Percentiles rank a stretch among this genome's conserved stretches.
These are phyloP conservation scores for Limnephilus marmoratus DNA, from an alignment of 2,888 invertebrate genomes.

Conservation along the genomic window DNA sequence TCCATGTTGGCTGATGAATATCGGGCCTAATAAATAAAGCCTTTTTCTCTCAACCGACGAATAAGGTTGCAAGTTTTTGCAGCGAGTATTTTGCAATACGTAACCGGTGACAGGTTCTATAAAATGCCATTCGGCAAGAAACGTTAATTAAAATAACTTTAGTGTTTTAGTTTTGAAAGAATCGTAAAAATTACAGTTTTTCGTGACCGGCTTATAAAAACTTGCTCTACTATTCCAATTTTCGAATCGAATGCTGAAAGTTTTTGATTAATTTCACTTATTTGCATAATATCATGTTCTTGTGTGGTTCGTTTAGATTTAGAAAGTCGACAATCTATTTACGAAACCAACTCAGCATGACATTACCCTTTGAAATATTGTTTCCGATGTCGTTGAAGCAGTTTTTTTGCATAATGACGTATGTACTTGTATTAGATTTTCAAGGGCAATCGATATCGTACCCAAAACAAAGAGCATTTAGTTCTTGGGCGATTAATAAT, in stretches of 20 bases:
- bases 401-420: neutral
- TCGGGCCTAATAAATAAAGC: conserved; percentile 42
- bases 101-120: conserved; percentile 17
- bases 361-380: neutral
- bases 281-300: neutral
- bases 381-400: neutral
- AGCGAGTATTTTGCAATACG: conserved; percentile 14
- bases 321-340: neutral
- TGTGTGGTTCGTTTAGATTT: neutral
- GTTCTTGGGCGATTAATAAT: neutral
- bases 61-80: conserved; percentile 10
- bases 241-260: neutral
- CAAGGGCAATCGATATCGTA: neutral
- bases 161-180: conserved; percentile 5
- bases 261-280: conserved; percentile 2
- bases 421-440: neutral
- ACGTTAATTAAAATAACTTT: conserved; percentile 19
- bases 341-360: neutral
- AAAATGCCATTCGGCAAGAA: conserved; percentile 11
- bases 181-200: neutral
- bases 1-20: conserved; percentile 43
- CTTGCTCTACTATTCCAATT: neutral
- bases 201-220: neutral
- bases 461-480: neutral
- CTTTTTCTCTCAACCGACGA: conserved; percentile 36